Evolutionary conservation across 2,113 vertebrate genomes (phyloP).

Genomic region (Mola mola): DNA sequence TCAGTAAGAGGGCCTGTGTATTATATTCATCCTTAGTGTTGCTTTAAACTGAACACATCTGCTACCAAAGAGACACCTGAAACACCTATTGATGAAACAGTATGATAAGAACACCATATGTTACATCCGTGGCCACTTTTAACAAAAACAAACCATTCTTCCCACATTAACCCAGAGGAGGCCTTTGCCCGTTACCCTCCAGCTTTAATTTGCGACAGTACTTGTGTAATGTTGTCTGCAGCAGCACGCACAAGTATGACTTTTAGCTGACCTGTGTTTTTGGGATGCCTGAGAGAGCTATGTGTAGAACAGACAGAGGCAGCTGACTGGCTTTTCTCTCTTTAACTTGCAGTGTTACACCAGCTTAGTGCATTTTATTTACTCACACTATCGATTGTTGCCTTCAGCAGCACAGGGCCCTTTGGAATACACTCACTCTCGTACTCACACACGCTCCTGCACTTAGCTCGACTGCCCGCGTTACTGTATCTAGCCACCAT

Average conservation of each 20-base stretch:
- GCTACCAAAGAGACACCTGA: conserved; percentile 56
- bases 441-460: conserved; percentile 29
- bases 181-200: conserved; percentile 13
- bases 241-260: conserved; percentile 31
- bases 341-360: conserved; percentile 78
- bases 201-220: conserved; percentile 45
- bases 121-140: conserved; percentile 4
- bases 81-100: conserved; percentile 14
- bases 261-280: conserved; percentile 57
- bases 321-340: conserved; percentile 72
- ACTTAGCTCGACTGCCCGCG: conserved; percentile 31
- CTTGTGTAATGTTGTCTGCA: conserved; percentile 14
- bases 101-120: conserved; percentile 13
- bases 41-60: conserved; percentile 52
- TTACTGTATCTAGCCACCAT: conserved; percentile 49
- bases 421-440: conserved; percentile 51
- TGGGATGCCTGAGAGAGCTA: conserved; percentile 52
- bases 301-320: conserved; percentile 63
- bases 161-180: neutral
- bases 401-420: conserved; percentile 72
- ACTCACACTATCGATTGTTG: conserved; percentile 77
- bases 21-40: conserved; percentile 29
- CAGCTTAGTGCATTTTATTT: conserved; percentile 82
- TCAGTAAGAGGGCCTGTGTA: conserved; percentile 9
- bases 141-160: conserved; percentile 16